Percentiles rank a stretch among this genome's conserved stretches.
Evolutionary conservation across 2,113 vertebrate species (phyloP).

Genomic region (Apus apus): DNA sequence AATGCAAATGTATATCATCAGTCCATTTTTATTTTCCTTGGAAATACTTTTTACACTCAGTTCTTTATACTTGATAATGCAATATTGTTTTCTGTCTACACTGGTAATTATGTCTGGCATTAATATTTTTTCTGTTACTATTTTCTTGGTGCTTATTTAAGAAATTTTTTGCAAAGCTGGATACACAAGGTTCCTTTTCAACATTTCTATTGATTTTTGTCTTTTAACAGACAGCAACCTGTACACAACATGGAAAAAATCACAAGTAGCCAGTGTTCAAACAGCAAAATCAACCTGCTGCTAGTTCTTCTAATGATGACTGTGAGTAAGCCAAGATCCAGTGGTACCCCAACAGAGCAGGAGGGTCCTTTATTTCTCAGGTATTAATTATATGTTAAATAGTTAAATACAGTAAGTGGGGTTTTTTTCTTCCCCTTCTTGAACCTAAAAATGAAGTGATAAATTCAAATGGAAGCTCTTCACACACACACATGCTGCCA

Average conservation of each 20-base stretch:
- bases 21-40: background rate
- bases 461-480: background rate
- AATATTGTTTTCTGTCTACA: background rate
- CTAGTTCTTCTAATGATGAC: background rate
- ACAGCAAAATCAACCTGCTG: conserved; percentile 22
- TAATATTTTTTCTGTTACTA: background rate
- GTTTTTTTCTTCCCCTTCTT: background rate
- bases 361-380: background rate
- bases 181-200: conserved; percentile 15
- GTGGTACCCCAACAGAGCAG: background rate
- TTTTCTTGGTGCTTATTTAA: conserved; percentile 25
- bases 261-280: background rate
- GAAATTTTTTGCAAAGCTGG: conserved; percentile 38
- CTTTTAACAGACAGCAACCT: conserved; percentile 24
- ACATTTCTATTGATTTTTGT: conserved; percentile 47
- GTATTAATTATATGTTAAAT: background rate
- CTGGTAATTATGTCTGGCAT: conserved; percentile 22
- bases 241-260: background rate
- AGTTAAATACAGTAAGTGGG: background rate
- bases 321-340: background rate
- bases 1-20: background rate
- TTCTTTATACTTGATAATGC: background rate
- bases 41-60: background rate
- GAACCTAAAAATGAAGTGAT: background rate
- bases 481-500: background rate